phyloP scores from a whole-genome alignment of 2,888 invertebrate genomes.

The Agrotis ipsilon region DNA sequence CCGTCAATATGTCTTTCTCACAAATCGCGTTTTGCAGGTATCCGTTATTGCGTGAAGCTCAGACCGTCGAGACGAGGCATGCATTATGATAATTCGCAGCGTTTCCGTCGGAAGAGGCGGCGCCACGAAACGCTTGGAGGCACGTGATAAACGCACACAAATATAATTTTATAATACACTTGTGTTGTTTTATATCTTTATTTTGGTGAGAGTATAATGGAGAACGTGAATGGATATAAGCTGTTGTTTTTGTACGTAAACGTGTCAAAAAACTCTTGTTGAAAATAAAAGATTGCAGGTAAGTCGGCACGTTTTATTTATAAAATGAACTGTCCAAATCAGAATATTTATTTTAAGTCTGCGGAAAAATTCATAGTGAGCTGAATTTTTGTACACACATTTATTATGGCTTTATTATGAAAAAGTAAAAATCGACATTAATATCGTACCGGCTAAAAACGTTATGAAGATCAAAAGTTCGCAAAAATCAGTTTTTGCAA shows the following conservation, averaged over 20 bases:
- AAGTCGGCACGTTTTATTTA: too few species aligned
- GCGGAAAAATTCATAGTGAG: too few species aligned
- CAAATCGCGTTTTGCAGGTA: constrained; percentile 66
- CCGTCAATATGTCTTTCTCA: constrained; percentile 67
- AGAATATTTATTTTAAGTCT: too few species aligned
- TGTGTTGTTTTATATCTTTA: constrained; percentile 32
- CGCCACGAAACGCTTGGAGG: constrained; percentile 56
- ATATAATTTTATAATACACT: constrained; percentile 57
- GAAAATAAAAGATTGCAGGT: too few species aligned
- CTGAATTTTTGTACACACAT: too few species aligned
- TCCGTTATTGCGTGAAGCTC: constrained; percentile 67
- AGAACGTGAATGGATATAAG: constrained; percentile 6
- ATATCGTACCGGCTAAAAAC: too few species aligned
- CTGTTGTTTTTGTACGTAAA: constrained; percentile 11
- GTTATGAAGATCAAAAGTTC: too few species aligned
- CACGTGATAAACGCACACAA: constrained; percentile 57
- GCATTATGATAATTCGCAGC: constrained; percentile 75
- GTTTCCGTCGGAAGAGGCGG: constrained; percentile 63
- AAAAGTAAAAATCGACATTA: too few species aligned
- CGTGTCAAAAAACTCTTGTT: not conserved
- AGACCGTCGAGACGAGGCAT: constrained; percentile 69
- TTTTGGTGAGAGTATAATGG: constrained; percentile 13
- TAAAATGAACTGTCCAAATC: too few species aligned
- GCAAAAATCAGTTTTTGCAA: too few species aligned
- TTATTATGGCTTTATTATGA: too few species aligned